These are phyloP conservation scores for Sinohyriopsis cumingii DNA, from an alignment of 2,888 invertebrate genomes.

Conservation along the genomic window DNA sequence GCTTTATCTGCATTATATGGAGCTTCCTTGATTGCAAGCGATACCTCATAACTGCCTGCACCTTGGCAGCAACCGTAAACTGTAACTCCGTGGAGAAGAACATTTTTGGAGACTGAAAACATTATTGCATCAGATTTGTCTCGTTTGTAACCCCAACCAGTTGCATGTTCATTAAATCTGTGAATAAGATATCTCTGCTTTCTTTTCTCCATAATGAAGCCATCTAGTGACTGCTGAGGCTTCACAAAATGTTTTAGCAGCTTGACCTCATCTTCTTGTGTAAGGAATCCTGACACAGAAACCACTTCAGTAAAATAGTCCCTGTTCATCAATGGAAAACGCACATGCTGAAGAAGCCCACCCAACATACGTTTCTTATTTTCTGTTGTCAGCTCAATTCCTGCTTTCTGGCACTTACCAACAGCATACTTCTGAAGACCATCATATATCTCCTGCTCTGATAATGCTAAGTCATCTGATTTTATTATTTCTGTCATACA, in stretches of 20 bases:
- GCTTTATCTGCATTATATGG: conserved; percentile 6
- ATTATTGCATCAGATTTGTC: conserved; percentile 24
- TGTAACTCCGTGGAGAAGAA: conserved; percentile 16
- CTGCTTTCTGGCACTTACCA: conserved; percentile 28
- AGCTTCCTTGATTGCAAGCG: not conserved
- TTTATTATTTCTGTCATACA: conserved; percentile 36
- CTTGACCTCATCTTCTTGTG: conserved; percentile 62
- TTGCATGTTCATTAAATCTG: conserved; percentile 17
- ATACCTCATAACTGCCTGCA: too few species aligned
- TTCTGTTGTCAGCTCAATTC: conserved; percentile 22
- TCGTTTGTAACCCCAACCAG: conserved; percentile 30
- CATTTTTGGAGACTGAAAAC: conserved; percentile 16
- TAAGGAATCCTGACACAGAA: conserved; percentile 29
- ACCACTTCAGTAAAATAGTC: conserved; percentile 32
- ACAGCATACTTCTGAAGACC: conserved; percentile 34
- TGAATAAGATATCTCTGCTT: conserved; percentile 8
- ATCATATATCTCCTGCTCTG: conserved; percentile 41
- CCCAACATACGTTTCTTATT: conserved; percentile 27
- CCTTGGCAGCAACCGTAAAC: too few species aligned
- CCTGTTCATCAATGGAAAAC: conserved; percentile 36
- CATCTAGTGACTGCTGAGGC: not conserved
- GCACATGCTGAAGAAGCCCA: conserved; percentile 30
- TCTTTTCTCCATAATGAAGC: conserved; percentile 18
- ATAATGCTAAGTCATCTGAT: conserved; percentile 29
- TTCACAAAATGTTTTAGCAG: conserved; percentile 25